These are phyloP conservation scores for Erithacus rubecula DNA, from an alignment of 2,797 vertebrate genomes.

Conservation along the genomic window DNA sequence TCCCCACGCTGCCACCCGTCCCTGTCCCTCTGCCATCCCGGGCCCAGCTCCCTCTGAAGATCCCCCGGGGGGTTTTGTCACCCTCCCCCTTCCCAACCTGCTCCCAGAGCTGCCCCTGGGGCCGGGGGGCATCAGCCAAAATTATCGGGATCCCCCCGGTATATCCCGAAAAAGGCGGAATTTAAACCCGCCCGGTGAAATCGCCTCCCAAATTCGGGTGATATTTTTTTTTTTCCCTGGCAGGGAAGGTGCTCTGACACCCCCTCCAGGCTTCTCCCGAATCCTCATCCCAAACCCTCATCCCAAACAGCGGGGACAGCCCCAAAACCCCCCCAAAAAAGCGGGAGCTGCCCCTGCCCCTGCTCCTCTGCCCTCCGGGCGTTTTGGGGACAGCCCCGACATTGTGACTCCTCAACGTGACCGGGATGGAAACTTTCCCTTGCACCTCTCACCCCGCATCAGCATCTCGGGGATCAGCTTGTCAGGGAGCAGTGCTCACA, in stretches of 20 bases:
- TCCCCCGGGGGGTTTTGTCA: too few species aligned
- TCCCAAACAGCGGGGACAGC: background rate
- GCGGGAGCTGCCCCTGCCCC: background rate
- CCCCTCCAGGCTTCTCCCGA: background rate
- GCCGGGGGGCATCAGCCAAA: rapidly evolving
- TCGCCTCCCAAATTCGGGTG: rapidly evolving
- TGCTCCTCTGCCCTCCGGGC: background rate
- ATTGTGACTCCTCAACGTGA: background rate
- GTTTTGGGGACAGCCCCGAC: background rate
- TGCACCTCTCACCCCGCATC: rapidly evolving
- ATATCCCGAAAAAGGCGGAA: rapidly evolving
- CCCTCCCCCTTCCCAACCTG: too few species aligned
- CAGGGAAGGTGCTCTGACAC: rapidly evolving
- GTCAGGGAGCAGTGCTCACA: rapidly evolving
- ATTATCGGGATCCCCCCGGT: rapidly evolving
- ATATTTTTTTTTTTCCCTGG: rapidly evolving
- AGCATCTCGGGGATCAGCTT: rapidly evolving
- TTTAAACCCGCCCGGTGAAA: rapidly evolving
- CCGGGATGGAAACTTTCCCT: background rate
- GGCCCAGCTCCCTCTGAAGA: background rate
- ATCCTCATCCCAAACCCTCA: background rate
- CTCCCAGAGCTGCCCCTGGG: rapidly evolving
- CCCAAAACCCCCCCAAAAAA: background rate
- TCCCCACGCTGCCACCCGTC: too few species aligned
- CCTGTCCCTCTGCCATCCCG: background rate